Evolutionary conservation across 2,797 vertebrate genomes (phyloP), one percentile per base, ranked within the genome.

Genomic region (Hafferia zeledoni): DNA sequence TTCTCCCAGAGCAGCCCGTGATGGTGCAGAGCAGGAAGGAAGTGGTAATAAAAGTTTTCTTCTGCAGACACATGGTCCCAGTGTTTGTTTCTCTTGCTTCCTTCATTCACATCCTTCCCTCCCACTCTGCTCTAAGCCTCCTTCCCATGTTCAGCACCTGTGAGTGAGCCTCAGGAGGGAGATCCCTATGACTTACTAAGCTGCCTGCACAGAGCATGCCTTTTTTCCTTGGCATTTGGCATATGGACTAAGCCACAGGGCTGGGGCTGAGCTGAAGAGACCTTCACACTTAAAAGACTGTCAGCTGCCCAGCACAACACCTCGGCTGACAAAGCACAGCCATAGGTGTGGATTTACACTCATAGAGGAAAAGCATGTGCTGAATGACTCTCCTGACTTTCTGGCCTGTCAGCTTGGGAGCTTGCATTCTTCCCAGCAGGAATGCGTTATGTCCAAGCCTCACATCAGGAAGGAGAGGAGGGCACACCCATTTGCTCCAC

Each of bases 281-380:
- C 23, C 11, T 49, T 77, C 41, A 27, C 12, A 4, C 7, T 33
- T 63, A 39, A 77, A 43, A 30, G 33, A 39, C 69, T 46, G n/a
- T 37, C 63, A 83, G 23, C 6, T 56, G 35, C 83, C 52, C 52
- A 30, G 20, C 0, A 0, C 2, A 5, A 64, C 1, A 1, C 60
- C 23, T 52, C n/a, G 25, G 5, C 41, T 56, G 49, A 20, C 28
- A 57, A 35, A 60, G 10, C 11, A 41, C 55, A 53, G 37, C 25
- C 43, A 8, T 0, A 56, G 35, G 20, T 0, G 0, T 41, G 33
- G 41, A 67, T 59, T 79, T 74, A 39, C 6, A 19, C n/a, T 69
- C 28, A 6, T 23, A 68, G 60, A 57, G 80, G 50, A 78, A 90
- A 75, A 31, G 0, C 10, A 3, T 1, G 15, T 35, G 50, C 35